Percentiles rank a stretch among this genome's conserved stretches.
Conservation (phyloP, 2,888 invertebrate genomes). For the Athrips mouffetella region DNA sequence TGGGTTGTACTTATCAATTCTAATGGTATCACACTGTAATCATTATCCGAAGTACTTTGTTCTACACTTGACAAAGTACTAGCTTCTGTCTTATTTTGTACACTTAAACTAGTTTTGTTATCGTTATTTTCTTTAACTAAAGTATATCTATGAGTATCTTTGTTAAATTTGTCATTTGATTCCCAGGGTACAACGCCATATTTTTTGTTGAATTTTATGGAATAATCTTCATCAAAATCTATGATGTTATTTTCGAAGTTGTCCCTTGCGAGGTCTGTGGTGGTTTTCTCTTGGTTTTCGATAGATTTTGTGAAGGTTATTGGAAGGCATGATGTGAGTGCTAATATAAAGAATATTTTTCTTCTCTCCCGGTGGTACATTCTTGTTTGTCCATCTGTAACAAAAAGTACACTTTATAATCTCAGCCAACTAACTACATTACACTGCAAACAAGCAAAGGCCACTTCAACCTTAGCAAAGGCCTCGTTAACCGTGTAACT, state of each 20-base stretch:
- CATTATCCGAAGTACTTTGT: constrained; percentile 42
- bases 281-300: constrained; percentile 32
- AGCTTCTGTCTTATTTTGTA: constrained; percentile 26
- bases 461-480: too few species aligned
- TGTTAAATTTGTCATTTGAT: constrained; percentile 43
- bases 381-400: constrained; percentile 59
- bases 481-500: too few species aligned
- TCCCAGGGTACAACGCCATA: constrained; percentile 53
- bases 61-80: not conserved
- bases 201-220: constrained; percentile 55
- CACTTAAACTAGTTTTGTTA: constrained; percentile 20
- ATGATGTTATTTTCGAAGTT: constrained; percentile 61
- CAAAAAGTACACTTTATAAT: constrained; percentile 24
- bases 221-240: constrained; percentile 64
- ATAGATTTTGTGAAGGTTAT: constrained; percentile 41
- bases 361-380: constrained; percentile 60
- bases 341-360: constrained; percentile 55
- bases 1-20: constrained; percentile 66
- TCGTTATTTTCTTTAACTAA: constrained; percentile 40
- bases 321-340: constrained; percentile 7
- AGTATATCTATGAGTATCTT: constrained; percentile 58
- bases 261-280: constrained; percentile 36
- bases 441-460: too few species aligned
- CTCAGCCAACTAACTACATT: too few species aligned
- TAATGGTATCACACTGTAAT: constrained; percentile 61